phyloP scores from a whole-genome alignment of 2,888 invertebrate species.

The Malthinus flaveolus region DNA sequence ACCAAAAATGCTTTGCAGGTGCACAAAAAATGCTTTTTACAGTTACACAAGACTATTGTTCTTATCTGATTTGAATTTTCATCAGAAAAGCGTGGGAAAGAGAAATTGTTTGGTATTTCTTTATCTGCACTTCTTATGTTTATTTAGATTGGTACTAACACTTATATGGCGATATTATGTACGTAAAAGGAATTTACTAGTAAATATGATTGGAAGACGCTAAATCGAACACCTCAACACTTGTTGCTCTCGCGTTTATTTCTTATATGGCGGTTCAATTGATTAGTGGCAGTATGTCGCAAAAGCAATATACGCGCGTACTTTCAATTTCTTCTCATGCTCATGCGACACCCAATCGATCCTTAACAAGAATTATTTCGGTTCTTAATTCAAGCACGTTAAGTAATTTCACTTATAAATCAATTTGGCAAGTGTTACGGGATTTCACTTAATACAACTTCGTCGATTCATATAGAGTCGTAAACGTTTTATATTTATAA shows the following conservation, averaged over 20 bases:
- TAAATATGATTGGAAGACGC: slow-evolving; percentile 13
- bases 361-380: too few relatives aligned
- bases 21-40: slow-evolving; percentile 28
- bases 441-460: slow-evolving; percentile 28
- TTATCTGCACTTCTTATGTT: slow-evolving; percentile 7
- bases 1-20: slow-evolving; percentile 30
- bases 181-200: slow-evolving; percentile 11
- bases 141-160: slow-evolving; percentile 5
- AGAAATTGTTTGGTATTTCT: slow-evolving; percentile 21
- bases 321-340: background rate
- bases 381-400: background rate
- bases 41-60: slow-evolving; percentile 30
- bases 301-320: background rate
- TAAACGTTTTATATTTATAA: slow-evolving; percentile 29
- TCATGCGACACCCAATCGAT: background rate
- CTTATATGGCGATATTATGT: slow-evolving; percentile 7
- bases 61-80: slow-evolving; percentile 30
- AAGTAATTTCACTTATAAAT: slow-evolving; percentile 27
- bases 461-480: slow-evolving; percentile 23
- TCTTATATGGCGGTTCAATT: too few relatives aligned
- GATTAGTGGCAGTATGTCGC: background rate
- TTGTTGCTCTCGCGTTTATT: slow-evolving; percentile 14
- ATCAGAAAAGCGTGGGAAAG: slow-evolving; percentile 27
- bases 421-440: slow-evolving; percentile 22
- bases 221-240: slow-evolving; percentile 13